phyloP scores from a whole-genome alignment of 2,888 invertebrate species.

The Heliconius sara region DNA sequence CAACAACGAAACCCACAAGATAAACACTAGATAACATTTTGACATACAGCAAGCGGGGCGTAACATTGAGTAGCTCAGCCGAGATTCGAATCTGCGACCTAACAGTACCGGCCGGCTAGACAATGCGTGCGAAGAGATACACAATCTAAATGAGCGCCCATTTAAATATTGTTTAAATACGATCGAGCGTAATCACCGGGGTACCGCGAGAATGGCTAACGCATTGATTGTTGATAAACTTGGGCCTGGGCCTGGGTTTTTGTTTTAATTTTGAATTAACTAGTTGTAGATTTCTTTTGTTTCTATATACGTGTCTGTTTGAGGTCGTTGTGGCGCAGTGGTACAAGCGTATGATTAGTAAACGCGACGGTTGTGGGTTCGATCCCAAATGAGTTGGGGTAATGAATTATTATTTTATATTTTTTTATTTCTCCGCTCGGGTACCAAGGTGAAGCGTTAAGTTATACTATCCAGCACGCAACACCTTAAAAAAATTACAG shows the following conservation, averaged over 20 bases:
- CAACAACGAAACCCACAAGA: conserved; percentile 25
- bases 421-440: too few species aligned
- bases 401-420: too few species aligned
- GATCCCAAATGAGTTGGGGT: too few species aligned
- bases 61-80: conserved; percentile 44
- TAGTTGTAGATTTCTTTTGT: conserved; percentile 5
- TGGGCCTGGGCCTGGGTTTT: conserved; percentile 17
- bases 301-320: background rate
- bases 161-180: conserved; percentile 60
- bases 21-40: conserved; percentile 42
- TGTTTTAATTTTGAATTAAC: conserved; percentile 32
- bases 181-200: conserved; percentile 50
- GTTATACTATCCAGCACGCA: too few species aligned
- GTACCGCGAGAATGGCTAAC: conserved; percentile 45
- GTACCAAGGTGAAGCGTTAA: too few species aligned
- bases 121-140: conserved; percentile 61
- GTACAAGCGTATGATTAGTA: background rate
- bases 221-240: conserved; percentile 46
- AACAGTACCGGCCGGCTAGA: conserved; percentile 48
- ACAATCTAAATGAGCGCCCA: conserved; percentile 61
- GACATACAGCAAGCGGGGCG: conserved; percentile 44
- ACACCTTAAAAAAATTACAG: too few species aligned
- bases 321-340: background rate
- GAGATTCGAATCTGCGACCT: conserved; percentile 42
- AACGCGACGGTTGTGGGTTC: background rate